These are phyloP conservation scores for Maniola jurtina DNA, from an alignment of 1,140 invertebrate species.

Conservation along the genomic window DNA sequence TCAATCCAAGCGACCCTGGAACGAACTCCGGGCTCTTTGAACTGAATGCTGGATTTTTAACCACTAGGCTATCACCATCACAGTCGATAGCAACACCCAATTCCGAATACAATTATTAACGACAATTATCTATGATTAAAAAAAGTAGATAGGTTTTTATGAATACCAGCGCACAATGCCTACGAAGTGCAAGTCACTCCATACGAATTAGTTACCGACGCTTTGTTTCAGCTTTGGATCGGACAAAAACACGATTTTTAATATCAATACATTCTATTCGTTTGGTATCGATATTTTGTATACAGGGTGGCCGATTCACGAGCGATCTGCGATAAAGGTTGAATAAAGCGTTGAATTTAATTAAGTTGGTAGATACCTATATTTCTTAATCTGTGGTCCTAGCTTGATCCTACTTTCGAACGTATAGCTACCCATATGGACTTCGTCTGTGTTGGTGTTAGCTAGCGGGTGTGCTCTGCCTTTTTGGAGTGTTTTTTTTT, in stretches of 20 bases:
- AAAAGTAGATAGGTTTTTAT: conserved; percentile 59
- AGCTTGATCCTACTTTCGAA: too few species aligned
- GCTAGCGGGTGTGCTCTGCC: too few species aligned
- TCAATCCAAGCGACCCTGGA: too few species aligned
- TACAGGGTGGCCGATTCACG: not conserved
- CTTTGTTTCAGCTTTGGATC: conserved; percentile 67
- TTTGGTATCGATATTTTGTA: not conserved
- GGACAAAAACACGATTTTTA: conserved; percentile 67
- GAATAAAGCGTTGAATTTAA: too few species aligned
- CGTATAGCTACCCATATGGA: too few species aligned
- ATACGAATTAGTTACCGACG: conserved; percentile 63
- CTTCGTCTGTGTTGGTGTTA: too few species aligned
- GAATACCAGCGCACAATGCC: conserved; percentile 57
- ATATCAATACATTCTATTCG: conserved; percentile 50
- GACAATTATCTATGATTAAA: conserved; percentile 63
- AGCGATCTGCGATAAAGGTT: not conserved
- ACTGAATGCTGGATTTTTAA: too few species aligned
- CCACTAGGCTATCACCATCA: not conserved
- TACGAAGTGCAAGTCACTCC: conserved; percentile 68
- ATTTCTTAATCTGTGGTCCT: too few species aligned
- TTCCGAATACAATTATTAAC: conserved; percentile 57
- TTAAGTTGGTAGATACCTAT: too few species aligned
- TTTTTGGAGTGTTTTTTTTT: too few species aligned
- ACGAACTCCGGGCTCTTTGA: too few species aligned
- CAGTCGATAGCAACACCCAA: not conserved